These are phyloP conservation scores for Drosophila funebris DNA, from an alignment of 1,140 invertebrate species.

Conservation along the genomic window DNA sequence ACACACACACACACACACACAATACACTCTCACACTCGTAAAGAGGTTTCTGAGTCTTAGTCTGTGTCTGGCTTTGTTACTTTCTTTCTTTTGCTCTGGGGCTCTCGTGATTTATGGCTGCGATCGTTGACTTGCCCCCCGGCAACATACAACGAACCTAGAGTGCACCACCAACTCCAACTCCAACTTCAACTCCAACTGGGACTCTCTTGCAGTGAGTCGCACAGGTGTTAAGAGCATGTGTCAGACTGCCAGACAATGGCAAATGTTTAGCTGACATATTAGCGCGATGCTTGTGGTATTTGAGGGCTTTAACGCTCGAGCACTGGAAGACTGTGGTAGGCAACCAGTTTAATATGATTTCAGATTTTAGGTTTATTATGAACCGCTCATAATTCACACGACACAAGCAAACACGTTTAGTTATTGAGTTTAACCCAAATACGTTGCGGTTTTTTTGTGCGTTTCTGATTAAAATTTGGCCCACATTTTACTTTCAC, in stretches of 20 bases:
- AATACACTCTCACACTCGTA: background rate
- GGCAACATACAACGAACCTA: background rate
- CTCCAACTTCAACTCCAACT: background rate
- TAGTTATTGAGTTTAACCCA: slow-evolving; percentile 75
- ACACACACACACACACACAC: background rate
- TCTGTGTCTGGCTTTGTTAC: slow-evolving; percentile 6
- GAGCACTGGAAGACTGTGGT: background rate
- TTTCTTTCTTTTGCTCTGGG: slow-evolving; percentile 20
- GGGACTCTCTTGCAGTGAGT: background rate
- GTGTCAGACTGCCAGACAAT: slow-evolving; percentile 25
- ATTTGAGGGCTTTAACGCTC: slow-evolving; percentile 7
- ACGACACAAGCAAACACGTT: slow-evolving; percentile 64
- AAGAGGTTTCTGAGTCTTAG: background rate
- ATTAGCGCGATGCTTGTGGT: slow-evolving; percentile 28
- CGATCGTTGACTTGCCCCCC: slow-evolving; percentile 32
- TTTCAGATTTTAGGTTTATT: slow-evolving; percentile 36
- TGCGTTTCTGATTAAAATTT: slow-evolving; percentile 50
- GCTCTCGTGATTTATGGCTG: slow-evolving; percentile 10
- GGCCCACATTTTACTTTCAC: slow-evolving; percentile 70
- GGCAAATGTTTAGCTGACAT: slow-evolving; percentile 41
- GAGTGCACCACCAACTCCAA: background rate
- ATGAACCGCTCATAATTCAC: slow-evolving; percentile 59
- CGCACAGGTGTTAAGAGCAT: slow-evolving; percentile 50
- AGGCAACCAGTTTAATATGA: slow-evolving; percentile 55
- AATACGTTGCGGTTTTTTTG: slow-evolving; percentile 40